phyloP scores from a whole-genome alignment of 2,888 invertebrate species.

The Drosophila lacicola region DNA sequence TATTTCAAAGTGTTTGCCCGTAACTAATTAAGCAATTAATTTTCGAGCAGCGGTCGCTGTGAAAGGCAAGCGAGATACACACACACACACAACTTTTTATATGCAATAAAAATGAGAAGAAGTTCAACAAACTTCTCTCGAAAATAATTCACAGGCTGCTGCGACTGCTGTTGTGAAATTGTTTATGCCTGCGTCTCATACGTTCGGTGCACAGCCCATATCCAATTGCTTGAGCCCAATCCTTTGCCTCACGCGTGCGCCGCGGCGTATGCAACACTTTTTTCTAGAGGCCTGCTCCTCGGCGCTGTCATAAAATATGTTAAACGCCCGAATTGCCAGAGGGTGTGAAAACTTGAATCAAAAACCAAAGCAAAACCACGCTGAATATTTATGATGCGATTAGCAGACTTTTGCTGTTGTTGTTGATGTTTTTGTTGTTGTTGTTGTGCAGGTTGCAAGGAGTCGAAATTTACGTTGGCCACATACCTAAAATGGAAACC shows the following conservation, averaged over 20 bases:
- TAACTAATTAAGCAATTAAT: slow-evolving; percentile 83
- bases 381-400: slow-evolving; percentile 81
- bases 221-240: slow-evolving; percentile 47
- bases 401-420: slow-evolving; percentile 57
- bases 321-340: slow-evolving; percentile 73
- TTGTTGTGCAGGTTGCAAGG: slow-evolving; percentile 67
- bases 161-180: slow-evolving; percentile 47
- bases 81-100: background rate
- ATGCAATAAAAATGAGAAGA: slow-evolving; percentile 34
- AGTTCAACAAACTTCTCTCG: slow-evolving; percentile 75
- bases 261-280: slow-evolving; percentile 69
- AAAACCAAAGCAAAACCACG: slow-evolving; percentile 63
- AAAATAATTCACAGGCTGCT: slow-evolving; percentile 65
- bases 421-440: slow-evolving; percentile 26
- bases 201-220: slow-evolving; percentile 16
- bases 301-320: slow-evolving; percentile 72
- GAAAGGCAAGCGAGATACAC: slow-evolving; percentile 28
- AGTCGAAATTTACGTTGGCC: slow-evolving; percentile 65
- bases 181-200: slow-evolving; percentile 52
- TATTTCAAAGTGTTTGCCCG: slow-evolving; percentile 79
- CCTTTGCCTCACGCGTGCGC: slow-evolving; percentile 64
- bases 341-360: slow-evolving; percentile 81
- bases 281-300: slow-evolving; percentile 21
- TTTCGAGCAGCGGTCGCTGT: slow-evolving; percentile 53
- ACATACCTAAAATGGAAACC: slow-evolving; percentile 52